Base-by-base conservation (phyloP, 2,888 invertebrate genomes). In the Dyspetes luteomarginatus region DNA sequence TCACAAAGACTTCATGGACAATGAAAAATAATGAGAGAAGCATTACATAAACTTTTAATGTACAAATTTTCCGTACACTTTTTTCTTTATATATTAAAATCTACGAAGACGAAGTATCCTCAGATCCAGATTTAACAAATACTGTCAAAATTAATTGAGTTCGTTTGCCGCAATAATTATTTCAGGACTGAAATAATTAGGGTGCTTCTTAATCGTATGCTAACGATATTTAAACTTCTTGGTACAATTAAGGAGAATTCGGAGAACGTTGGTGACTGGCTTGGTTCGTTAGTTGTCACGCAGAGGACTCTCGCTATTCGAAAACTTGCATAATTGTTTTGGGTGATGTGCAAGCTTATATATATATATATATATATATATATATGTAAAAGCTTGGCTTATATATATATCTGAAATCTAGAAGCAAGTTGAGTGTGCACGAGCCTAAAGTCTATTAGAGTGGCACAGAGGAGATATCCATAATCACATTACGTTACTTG, bases 401-500 rank as follows among this genome's bases (percentile, higher is more conserved):
- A 26, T n/a, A 43, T 43, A 12, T 30, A 7, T 45, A 30, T 12
- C 9, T 3, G 28, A n/a, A 4, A 68, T 68, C 24, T 58, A 62
- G 67, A 28, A 60, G 67, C 50, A 56, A 80, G 79, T 80, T 75
- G 71, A 80, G 79, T 72, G 67, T 67, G 58, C 58, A 41, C 56
- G 50, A 74, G 65, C 58, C 36, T 43, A 30, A 45, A 41, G 58
- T 67, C 71, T 71, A 71, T 80, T 76, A 75, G 75, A 75, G 67
- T 76, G 71, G 58, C 65, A 65, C 55, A 45, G 65, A 72, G 60
- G 60, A 76, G 80, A 76, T 80, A 80, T 76, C 80, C 65, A 45
- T 80, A 76, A 76, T 76, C 71, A 55, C 67, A 76, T 80, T 80
- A 76, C 60, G 45, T 76, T 80, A 67, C 65, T 67, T 76, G 80